Base-by-base conservation (phyloP, 2,888 invertebrate genomes). In the Lasioglossum vierecki region DNA sequence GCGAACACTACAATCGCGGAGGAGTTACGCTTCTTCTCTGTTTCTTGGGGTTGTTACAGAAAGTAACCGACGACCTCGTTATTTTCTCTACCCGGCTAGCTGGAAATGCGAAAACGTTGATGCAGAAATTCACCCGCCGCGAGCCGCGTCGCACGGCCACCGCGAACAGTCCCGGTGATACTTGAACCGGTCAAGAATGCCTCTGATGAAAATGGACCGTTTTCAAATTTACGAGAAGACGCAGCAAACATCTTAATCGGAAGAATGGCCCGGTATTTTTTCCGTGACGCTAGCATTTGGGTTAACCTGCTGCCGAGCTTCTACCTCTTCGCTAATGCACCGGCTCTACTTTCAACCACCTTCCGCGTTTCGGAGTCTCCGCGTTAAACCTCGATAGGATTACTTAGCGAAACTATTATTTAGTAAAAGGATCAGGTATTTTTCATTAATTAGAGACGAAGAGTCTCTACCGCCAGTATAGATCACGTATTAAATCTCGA, bases 1-100 rank as follows among this genome's bases (percentile, higher is more conserved):
- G 57, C n/a, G n/a, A 18, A 76, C 57, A 66, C 15, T 57, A 85
- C 86, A 87, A 86, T 87, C 86, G 83, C 76, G 80, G 39, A 39
- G 70, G 46, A 66, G 66, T 70, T 70, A 46, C 18, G 66, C 49
- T 35, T 35, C 35, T 18, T 18, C n/a, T n/a, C n/a, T 57, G 4
- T 57, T 3, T 11, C n/a, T n/a, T 18, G 26, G 70, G 82, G 79
- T 80, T 80, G 86, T 85, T 86, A 84, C 79, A 57, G 35, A 60
- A 79, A 85, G 85, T 86, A 81, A 84, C 70, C 76, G 79, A 74
- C 86, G 86, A 82, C 86, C 86, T 86, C 86, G 82, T 86, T 86
- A 86, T 82, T 86, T 85, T 80, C 77, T 30, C 68, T 73, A 35
- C 39, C 15, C 63, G 71, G 68, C 66, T 53, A 41, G 39, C 22